Percentiles rank a stretch among this genome's conserved stretches.
Conservation (phyloP, 2,797 vertebrate species). For the Arctocebus calabarensis region DNA sequence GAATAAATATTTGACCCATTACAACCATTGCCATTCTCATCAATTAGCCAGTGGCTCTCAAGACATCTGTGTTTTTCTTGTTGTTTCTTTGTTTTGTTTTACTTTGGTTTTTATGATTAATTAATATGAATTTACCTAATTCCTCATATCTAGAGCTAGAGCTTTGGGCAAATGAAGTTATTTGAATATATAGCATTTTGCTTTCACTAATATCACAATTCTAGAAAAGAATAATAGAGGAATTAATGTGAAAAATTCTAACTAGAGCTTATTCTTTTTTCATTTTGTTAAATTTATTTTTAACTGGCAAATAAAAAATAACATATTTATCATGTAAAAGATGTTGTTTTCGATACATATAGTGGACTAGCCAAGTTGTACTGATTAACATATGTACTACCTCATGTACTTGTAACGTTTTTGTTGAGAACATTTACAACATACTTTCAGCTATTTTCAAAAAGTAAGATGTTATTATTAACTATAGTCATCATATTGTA, state of each 20-base stretch:
- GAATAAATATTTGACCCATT: slow-evolving; percentile 3
- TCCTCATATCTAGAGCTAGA: neutral
- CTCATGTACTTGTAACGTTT: no score
- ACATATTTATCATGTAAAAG: no score
- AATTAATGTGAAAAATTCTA: neutral
- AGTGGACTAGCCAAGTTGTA: no score
- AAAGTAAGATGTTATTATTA: no score
- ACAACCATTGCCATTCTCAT: neutral
- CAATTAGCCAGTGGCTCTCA: neutral
- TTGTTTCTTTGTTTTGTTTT: neutral
- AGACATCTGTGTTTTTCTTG: neutral
- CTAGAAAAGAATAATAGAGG: neutral
- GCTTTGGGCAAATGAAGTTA: neutral
- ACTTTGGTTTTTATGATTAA: neutral
- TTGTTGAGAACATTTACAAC: no score
- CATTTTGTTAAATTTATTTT: no score
- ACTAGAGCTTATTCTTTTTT: neutral
- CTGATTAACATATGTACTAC: no score
- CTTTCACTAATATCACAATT: neutral
- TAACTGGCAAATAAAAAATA: no score
- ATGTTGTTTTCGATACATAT: no score
- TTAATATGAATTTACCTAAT: neutral
- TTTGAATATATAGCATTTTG: neutral
- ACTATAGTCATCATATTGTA: no score
- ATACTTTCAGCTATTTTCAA: no score